These are phyloP conservation scores for Brachypterus glaber DNA, from an alignment of 2,888 invertebrate genomes.

Conservation along the genomic window DNA sequence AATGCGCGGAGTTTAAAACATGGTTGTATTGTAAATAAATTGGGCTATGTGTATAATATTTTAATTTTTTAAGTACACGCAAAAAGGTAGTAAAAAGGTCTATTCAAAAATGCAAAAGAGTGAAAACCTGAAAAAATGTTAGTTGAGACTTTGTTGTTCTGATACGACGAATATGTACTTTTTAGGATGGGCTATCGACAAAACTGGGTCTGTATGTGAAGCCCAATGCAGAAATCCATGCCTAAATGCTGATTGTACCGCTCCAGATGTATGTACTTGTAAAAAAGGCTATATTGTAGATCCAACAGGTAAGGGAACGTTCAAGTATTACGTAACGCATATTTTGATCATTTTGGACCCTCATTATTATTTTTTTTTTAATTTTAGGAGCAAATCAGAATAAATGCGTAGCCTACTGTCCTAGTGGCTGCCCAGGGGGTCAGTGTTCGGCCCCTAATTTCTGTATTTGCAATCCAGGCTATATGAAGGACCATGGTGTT, in stretches of 20 bases:
- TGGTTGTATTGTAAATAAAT: too few species aligned
- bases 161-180: too few species aligned
- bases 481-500: slow-evolving; percentile 47
- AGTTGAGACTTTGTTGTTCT: too few species aligned
- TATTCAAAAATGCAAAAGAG: too few species aligned
- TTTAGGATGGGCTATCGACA: slow-evolving; percentile 26
- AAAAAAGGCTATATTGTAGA: slow-evolving; percentile 30
- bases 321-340: too few species aligned
- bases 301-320: neutral
- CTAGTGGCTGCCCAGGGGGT: slow-evolving; percentile 65
- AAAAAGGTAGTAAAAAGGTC: too few species aligned
- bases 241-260: slow-evolving; percentile 41
- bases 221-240: slow-evolving; percentile 46
- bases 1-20: too few species aligned
- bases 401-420: slow-evolving; percentile 49
- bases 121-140: too few species aligned
- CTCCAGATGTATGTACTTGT: slow-evolving; percentile 38
- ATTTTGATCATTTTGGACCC: neutral
- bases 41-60: too few species aligned
- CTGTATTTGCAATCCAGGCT: slow-evolving; percentile 65
- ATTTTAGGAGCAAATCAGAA: slow-evolving; percentile 31
- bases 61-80: too few species aligned
- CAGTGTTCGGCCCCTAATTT: slow-evolving; percentile 62
- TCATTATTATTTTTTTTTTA: slow-evolving; percentile 1
- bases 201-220: slow-evolving; percentile 33